Evolutionary conservation across 1,140 invertebrate genomes (phyloP), one percentile per base, ranked within the genome.

Genomic region (Matsumurasca onukii): DNA sequence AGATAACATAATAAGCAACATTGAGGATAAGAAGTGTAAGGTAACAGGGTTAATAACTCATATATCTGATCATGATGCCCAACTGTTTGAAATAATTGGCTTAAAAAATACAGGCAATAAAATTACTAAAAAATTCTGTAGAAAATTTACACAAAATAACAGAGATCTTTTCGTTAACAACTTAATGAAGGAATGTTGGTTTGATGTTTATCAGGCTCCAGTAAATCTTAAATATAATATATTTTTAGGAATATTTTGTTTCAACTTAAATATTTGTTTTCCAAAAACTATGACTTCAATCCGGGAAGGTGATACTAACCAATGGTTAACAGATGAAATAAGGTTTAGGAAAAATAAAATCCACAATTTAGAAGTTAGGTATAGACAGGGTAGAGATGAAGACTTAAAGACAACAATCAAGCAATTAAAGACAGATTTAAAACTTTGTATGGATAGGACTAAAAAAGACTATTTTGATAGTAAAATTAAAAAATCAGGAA

Each of bases 51-150:
- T 31, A 12, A 62, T 62, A 13, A 62, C 27, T 27, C 59, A 62
- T 62, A 64, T 64, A 15, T 64, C 62, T 1, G 62, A 64, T n/a
- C 62, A 64, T 31, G 62, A 64, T 64, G 62, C 1, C 12, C 62
- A 64, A 27, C 31, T 64, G 17, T 45, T 30, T 45, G 62, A 64
- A 45, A 64, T 64, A 39, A 9, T 39, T 39, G 34, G 34, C 17
- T 39, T 39, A 39, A 17, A 9, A 39, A 39, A 39, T 17, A 39
- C 5, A 9, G 17, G 34, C 17, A 39, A 17, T 5, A 39, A 39
- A 39, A 39, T 39, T 17, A 9, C 17, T 9, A 39, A 39, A 17
- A 39, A 39, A 39, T 39, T 9, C 34, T 39, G 34, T 39, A 39
- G 34, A 17, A 39, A 39, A 39, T 39, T 39, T 39, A 39, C 34